Base-by-base conservation (phyloP, 2,113 vertebrate species). In the Salminus brasiliensis region DNA sequence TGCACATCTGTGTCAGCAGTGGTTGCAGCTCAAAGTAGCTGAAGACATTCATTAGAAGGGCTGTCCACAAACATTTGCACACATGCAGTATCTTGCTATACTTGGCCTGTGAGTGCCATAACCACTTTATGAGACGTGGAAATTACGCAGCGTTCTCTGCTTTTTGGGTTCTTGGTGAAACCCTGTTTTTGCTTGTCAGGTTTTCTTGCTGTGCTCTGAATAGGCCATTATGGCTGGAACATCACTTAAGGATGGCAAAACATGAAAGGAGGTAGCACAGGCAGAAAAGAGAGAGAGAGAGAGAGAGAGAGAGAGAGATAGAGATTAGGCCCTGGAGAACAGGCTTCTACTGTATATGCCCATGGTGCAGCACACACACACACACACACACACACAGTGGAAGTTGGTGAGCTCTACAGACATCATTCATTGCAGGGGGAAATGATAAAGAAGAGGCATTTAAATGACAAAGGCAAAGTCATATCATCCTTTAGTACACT, bases 391-490 rank as follows among this genome's bases (percentile, higher is more conserved):
- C 55, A 53, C 76, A 79, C 43, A 74, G 83, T 83, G 89, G 83
- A 88, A 86, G 76, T 88, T 86, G 84, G 85, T 88, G 86, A 88
- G 77, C 81, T 34, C 87, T 86, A 89, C 87, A 91, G 85, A 89
- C 86, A 88, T 90, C 85, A 88, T 89, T 89, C 91, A 78, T 87
- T 76, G 78, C 81, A 67, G 29, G 3, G 34, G 15, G 10, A 11
- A 53, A 30, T 84, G 87, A 92, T 93, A 93, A 94, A 89, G 85
- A 86, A 84, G 52, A 80, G 71, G 76, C 85, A 89, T 91, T 92
- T 93, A 90, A 89, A 89, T 88, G 85, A 90, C 91, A 92, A 91
- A 93, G 90, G 85, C 89, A 91, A 92, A 90, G 90, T 93, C 92
- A 92, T 90, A 93, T 93, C 90, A 89, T 68, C 65, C 86, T 91